phyloP scores from a whole-genome alignment of 2,113 vertebrate species.

The Perca flavescens region DNA sequence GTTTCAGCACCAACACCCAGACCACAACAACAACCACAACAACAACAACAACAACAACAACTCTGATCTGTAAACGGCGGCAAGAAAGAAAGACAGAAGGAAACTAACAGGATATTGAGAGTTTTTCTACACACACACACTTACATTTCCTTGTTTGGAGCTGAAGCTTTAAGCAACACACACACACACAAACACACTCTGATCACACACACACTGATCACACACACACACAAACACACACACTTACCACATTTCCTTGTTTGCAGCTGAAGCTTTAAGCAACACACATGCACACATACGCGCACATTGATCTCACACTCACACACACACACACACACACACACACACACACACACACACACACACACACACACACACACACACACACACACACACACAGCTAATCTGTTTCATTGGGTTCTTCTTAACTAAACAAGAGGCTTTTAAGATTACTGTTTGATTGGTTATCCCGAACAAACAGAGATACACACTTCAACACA shows the following conservation, averaged over 20 bases:
- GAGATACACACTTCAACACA: neutral
- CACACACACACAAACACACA: too few relatives aligned
- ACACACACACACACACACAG: slow-evolving; percentile 10
- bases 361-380: neutral
- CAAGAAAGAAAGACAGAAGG: neutral
- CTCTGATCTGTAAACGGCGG: too few relatives aligned
- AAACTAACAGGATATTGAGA: slow-evolving; percentile 30
- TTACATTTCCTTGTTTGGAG: slow-evolving; percentile 46
- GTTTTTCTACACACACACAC: rapidly evolving
- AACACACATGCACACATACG: slow-evolving; percentile 10
- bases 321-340: slow-evolving; percentile 15
- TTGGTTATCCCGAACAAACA: slow-evolving; percentile 50
- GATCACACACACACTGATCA: too few relatives aligned
- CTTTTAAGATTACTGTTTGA: slow-evolving; percentile 50
- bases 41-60: too few relatives aligned
- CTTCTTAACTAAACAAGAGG: slow-evolving; percentile 39
- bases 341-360: neutral
- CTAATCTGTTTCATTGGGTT: slow-evolving; percentile 36
- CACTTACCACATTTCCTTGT: slow-evolving; percentile 25
- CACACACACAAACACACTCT: neutral
- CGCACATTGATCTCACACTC: too few relatives aligned
- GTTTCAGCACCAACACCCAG: too few relatives aligned
- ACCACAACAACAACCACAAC: neutral
- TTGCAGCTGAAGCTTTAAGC: neutral
- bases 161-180: slow-evolving; percentile 12